These are phyloP conservation scores for Lophius americanus DNA, from an alignment of 2,797 vertebrate species.

Conservation along the genomic window DNA sequence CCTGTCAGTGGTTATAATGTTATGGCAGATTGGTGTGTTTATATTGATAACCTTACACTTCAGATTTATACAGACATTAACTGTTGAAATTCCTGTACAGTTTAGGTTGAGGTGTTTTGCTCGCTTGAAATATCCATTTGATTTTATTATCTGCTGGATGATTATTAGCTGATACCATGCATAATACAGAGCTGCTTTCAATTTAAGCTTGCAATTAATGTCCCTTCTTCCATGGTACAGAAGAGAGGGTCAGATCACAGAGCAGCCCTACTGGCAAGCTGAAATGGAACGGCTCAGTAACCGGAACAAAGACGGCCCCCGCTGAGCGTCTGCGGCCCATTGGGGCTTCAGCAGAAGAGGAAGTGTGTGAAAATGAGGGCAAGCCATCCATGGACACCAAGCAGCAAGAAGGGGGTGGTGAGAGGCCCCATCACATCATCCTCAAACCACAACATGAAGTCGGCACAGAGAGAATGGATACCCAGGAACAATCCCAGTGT, in stretches of 20 bases:
- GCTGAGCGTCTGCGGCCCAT: slow-evolving; percentile 78
- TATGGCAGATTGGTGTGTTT: too few species aligned
- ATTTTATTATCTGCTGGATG: neutral
- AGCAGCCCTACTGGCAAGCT: slow-evolving; percentile 59
- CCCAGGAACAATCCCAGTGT: slow-evolving; percentile 59
- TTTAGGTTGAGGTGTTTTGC: neutral
- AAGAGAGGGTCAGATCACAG: slow-evolving; percentile 70
- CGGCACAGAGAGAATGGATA: slow-evolving; percentile 57
- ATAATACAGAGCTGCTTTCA: neutral
- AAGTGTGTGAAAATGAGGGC: slow-evolving; percentile 57
- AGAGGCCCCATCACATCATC: slow-evolving; percentile 79
- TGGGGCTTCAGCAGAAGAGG: slow-evolving; percentile 79
- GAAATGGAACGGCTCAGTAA: slow-evolving; percentile 67
- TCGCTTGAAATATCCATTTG: neutral
- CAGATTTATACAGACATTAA: neutral
- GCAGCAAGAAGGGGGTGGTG: slow-evolving; percentile 53
- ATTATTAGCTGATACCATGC: neutral
- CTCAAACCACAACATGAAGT: slow-evolving; percentile 76
- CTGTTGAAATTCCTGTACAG: neutral
- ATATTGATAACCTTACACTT: neutral
- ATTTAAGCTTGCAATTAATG: slow-evolving; percentile 4
- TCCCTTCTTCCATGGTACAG: slow-evolving; percentile 42
- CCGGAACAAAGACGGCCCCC: slow-evolving; percentile 58
- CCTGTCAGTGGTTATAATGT: too few species aligned
- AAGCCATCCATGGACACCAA: slow-evolving; percentile 45